Percentiles rank a stretch among this genome's conserved stretches.
Conservation (phyloP, 2,113 vertebrate genomes). For the Sus scrofa region DNA sequence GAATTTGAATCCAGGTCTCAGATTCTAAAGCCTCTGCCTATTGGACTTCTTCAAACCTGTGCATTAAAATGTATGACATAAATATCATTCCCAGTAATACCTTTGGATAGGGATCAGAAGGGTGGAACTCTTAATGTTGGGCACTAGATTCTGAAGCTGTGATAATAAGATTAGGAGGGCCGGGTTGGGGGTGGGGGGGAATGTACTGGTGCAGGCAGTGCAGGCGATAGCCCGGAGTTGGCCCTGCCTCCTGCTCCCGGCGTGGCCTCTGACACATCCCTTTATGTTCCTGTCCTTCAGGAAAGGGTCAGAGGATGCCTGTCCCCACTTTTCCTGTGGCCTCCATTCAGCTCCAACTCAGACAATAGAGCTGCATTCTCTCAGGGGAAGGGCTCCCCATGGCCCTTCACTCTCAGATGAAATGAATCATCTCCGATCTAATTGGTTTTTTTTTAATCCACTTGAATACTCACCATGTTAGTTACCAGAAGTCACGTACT, state of each 20-base stretch:
- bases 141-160: neutral
- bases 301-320: conserved; percentile 34
- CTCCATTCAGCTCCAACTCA: neutral
- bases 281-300: neutral
- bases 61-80: neutral
- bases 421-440: conserved; percentile 12
- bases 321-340: conserved; percentile 42
- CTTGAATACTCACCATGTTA: neutral
- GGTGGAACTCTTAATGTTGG: neutral
- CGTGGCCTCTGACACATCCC: neutral
- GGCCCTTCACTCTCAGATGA: neutral
- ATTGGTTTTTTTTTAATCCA: neutral
- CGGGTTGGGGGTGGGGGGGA: too few species aligned
- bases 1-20: neutral
- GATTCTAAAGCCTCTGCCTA: neutral
- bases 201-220: neutral
- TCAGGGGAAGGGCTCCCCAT: neutral
- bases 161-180: neutral
- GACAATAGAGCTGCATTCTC: neutral
- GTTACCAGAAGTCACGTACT: neutral
- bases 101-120: neutral
- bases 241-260: neutral
- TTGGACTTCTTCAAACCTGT: neutral
- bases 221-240: neutral
- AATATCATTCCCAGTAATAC: neutral